A percentile compares a stretch with the other conserved stretches of the same genome.
These are phyloP conservation scores for Drosophila maculinotata DNA, from an alignment of 2,888 invertebrate species.

Conservation along the genomic window DNA sequence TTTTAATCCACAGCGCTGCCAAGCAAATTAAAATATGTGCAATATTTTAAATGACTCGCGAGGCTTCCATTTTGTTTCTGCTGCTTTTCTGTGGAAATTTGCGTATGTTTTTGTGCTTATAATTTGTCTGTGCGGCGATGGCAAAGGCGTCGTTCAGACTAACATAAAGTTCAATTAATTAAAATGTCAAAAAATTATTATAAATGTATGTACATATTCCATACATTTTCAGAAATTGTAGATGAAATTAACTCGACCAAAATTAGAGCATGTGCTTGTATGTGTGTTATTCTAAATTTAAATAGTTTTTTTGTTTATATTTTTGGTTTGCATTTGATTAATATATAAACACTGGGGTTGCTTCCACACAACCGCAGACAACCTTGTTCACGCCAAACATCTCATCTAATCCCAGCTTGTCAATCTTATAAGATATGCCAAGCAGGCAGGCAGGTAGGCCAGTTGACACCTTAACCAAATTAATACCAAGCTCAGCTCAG, in stretches of 20 bases:
- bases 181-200: constrained; percentile 14
- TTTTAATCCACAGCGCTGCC: constrained; percentile 14
- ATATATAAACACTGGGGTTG: constrained; percentile 20
- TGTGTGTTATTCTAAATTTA: too few relatives aligned
- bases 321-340: constrained; percentile 22
- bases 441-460: constrained; percentile 41
- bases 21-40: constrained; percentile 42
- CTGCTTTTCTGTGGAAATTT: constrained; percentile 12
- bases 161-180: constrained; percentile 36
- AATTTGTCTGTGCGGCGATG: constrained; percentile 19
- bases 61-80: constrained; percentile 26
- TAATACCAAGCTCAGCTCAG: constrained; percentile 48
- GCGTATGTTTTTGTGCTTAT: constrained; percentile 6
- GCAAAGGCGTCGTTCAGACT: constrained; percentile 16
- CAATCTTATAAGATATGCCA: constrained; percentile 67
- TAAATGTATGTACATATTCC: neutral
- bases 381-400: constrained; percentile 55
- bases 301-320: neutral
- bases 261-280: neutral
- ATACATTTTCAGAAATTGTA: neutral
- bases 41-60: constrained; percentile 22
- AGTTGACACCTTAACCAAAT: constrained; percentile 62
- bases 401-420: constrained; percentile 58
- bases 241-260: neutral
- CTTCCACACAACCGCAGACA: constrained; percentile 46